Conservation (phyloP, 2,113 vertebrate species). For the Siniperca knerii region DNA sequence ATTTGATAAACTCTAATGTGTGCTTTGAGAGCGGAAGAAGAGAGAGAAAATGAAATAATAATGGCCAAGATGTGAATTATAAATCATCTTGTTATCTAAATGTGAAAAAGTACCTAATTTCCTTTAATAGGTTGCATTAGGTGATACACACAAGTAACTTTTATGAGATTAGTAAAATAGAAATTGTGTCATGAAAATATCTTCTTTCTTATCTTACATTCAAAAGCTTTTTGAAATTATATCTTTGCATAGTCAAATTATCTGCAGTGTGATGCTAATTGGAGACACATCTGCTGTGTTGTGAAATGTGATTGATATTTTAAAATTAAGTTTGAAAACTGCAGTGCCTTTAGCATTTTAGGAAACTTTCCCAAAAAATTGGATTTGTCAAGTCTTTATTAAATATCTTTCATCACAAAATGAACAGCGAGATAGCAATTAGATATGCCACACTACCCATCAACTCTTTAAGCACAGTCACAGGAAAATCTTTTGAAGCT, state of each 20-base stretch:
- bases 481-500: background rate
- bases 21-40: conserved; percentile 13
- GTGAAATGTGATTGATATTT: conserved; percentile 28
- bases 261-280: conserved; percentile 31
- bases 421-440: conserved; percentile 36
- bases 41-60: conserved; percentile 33
- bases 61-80: conserved; percentile 19
- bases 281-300: conserved; percentile 37
- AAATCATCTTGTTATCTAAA: conserved; percentile 25
- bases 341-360: background rate
- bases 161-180: conserved; percentile 30
- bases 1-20: conserved; percentile 60
- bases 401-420: conserved; percentile 26
- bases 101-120: conserved; percentile 2
- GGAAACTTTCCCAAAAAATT: conserved; percentile 41
- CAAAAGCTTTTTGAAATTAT: background rate
- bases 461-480: background rate
- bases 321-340: conserved; percentile 25
- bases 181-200: background rate
- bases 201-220: background rate
- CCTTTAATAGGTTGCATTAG: conserved; percentile 4
- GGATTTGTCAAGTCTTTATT: conserved; percentile 27
- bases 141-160: conserved; percentile 27
- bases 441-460: conserved; percentile 24
- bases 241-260: background rate